Evolutionary conservation across 2,113 vertebrate species (phyloP).

Genomic region (Ornithorhynchus anatinus): DNA sequence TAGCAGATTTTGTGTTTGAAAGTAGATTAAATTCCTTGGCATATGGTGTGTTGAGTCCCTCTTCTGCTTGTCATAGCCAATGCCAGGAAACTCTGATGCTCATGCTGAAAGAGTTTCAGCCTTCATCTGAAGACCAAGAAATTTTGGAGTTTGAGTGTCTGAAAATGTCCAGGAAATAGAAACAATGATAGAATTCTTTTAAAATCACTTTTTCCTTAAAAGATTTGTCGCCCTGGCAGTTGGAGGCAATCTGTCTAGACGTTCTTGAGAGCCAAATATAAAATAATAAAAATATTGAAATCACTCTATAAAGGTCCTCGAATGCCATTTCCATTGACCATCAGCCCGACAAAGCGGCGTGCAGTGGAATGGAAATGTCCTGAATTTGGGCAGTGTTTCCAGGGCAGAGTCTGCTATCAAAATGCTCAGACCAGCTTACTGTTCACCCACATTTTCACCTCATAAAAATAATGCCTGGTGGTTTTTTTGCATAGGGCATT

Average conservation of each 20-base stretch:
- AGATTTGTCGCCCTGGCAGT: neutral
- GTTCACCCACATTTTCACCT: too few species aligned
- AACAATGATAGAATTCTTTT: neutral
- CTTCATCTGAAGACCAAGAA: constrained; percentile 3
- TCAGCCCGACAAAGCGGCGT: neutral
- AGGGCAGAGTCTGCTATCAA: too few species aligned
- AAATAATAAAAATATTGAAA: neutral
- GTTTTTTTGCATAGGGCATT: too few species aligned
- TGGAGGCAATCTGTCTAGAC: neutral
- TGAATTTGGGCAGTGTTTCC: too few species aligned
- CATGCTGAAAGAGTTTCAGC: neutral
- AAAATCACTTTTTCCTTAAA: neutral
- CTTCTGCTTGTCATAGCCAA: neutral
- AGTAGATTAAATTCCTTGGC: neutral
- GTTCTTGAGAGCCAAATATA: neutral
- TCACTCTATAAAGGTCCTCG: neutral
- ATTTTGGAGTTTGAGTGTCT: constrained; percentile 5
- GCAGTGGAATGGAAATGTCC: too few species aligned
- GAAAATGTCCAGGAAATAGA: neutral
- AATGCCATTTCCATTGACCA: neutral
- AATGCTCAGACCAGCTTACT: too few species aligned
- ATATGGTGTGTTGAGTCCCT: neutral
- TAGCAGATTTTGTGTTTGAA: neutral
- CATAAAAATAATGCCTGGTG: too few species aligned
- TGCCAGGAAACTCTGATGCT: neutral